Evolutionary conservation across 2,797 vertebrate genomes (phyloP), one percentile per base, ranked within the genome.

Genomic region (Carcharodon carcharias): DNA sequence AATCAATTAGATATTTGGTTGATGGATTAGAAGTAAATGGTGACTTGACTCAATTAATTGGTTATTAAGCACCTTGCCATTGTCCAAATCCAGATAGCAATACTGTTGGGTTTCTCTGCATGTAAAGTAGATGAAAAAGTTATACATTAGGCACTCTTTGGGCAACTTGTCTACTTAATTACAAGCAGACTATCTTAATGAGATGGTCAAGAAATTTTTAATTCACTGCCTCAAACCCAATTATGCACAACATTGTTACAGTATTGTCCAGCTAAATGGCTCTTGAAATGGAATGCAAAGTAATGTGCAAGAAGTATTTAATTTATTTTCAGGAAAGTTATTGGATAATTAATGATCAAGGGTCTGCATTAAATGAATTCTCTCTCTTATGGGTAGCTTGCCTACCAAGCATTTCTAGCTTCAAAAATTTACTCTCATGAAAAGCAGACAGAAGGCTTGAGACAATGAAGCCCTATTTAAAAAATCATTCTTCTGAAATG

Each of bases 31-130:
- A 65, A 16, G n/a, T 63, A n/a, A 61, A 9, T 93, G 91, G 61
- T 63, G n/a, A 93, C 61, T 65, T 93, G 91, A 67, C n/a, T 93
- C 91, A 40, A 93, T 93, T 93, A 93, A 93, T 93, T 23, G 16
- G n/a, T 93, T 65, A 40, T 93, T 11, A 45, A 40, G n/a, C 61
- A 93, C 21, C 35, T 93, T 23, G 14, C 35, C 21, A 2, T 21
- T 63, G 89, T 92, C 89, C 89, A 92, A 92, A 61, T 1, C 31
- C 58, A 92, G 6, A 92, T 8, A 21, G 61, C 58, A 92, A 63
- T n/a, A 40, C 18, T 65, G 91, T 56, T 93, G 61, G 1, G 9
- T 93, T 93, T 26, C 65, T 91, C 63, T 9, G 14, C 61, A 45
- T 93, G n/a, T 45, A 63, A 35, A 63, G 21, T 65, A 16, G 16